These are phyloP conservation scores for Colletes gigas DNA, from an alignment of 1,140 invertebrate species.

Conservation along the genomic window DNA sequence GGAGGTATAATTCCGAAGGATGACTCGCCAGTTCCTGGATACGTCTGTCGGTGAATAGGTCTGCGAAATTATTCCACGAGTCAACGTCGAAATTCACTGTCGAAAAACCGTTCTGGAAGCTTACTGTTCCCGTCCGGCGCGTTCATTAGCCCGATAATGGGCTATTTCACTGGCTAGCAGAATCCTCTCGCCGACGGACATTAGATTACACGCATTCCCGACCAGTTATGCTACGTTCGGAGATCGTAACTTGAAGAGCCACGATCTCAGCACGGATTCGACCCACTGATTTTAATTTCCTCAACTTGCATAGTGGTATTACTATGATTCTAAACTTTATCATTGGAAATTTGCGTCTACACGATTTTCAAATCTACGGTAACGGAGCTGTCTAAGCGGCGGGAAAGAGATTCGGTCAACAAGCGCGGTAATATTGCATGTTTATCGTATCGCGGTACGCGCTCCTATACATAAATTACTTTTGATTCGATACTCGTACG, in stretches of 20 bases:
- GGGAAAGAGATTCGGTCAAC: no score
- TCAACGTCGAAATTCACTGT: conserved; percentile 6
- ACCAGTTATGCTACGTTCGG: background rate
- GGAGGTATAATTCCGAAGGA: conserved; percentile 15
- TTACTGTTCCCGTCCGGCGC: conserved; percentile 11
- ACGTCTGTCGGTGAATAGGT: no score
- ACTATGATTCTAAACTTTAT: no score
- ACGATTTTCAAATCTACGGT: no score
- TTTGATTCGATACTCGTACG: background rate
- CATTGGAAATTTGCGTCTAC: no score
- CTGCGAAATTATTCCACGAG: conserved; percentile 24
- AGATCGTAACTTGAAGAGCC: background rate
- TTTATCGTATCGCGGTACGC: no score
- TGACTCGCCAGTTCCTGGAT: background rate
- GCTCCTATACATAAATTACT: no score
- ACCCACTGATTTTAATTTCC: no score
- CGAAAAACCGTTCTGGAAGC: conserved; percentile 1
- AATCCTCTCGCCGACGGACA: conserved; percentile 21
- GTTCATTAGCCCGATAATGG: conserved; percentile 55
- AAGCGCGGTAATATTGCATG: no score
- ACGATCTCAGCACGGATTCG: no score
- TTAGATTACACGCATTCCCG: conserved; percentile 53
- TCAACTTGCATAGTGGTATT: no score
- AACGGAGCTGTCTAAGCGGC: no score
- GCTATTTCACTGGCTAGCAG: conserved; percentile 16